Evolutionary conservation across 2,888 invertebrate species (phyloP).

Genomic region (Brachyptera putata): DNA sequence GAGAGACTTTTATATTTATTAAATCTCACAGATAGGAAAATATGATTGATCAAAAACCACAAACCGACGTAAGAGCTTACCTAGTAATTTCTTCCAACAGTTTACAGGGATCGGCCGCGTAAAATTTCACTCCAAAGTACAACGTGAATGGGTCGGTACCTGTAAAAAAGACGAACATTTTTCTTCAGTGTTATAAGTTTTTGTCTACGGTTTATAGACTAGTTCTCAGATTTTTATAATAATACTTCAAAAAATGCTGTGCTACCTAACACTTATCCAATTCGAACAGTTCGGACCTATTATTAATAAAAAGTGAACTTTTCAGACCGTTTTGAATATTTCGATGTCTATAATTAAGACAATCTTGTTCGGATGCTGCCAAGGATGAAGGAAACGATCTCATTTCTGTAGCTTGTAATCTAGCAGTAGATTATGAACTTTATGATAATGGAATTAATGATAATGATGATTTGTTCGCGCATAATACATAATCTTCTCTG

Average conservation of each 20-base stretch:
- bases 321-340: too few species aligned
- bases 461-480: background rate
- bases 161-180: slow-evolving; percentile 36
- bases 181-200: too few species aligned
- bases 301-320: too few species aligned
- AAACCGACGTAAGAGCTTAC: slow-evolving; percentile 48
- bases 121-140: slow-evolving; percentile 96
- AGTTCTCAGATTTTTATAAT: background rate
- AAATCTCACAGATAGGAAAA: too few species aligned
- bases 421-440: background rate
- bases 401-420: too few species aligned
- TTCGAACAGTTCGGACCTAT: too few species aligned
- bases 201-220: background rate
- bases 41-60: background rate
- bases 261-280: too few species aligned
- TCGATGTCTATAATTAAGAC: too few species aligned
- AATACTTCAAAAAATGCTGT: too few species aligned
- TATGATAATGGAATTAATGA: slow-evolving; percentile 4
- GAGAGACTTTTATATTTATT: too few species aligned
- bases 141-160: slow-evolving; percentile 69
- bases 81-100: slow-evolving; percentile 93
- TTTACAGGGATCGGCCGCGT: slow-evolving; percentile 95
- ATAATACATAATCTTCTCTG: background rate
- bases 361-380: too few species aligned
- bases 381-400: too few species aligned